Conservation (phyloP, 2,888 invertebrate species). For the Noctuana brunneofusca region DNA sequence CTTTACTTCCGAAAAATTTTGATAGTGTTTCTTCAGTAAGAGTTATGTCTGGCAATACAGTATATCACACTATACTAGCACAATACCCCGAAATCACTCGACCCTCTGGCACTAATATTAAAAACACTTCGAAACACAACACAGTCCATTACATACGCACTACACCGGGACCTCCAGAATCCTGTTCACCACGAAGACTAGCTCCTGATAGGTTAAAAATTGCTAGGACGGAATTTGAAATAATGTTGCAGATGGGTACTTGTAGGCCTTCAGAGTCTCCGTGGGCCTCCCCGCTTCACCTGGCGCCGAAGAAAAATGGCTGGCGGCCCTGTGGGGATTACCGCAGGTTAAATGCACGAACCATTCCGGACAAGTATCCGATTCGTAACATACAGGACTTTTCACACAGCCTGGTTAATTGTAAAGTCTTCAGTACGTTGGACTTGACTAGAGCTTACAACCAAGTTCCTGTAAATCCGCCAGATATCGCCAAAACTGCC, state of each 20-base stretch:
- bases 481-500: background rate
- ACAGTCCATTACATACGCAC: constrained; percentile 4
- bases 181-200: constrained; percentile 2
- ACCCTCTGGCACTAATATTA: background rate
- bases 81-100: background rate
- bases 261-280: constrained; percentile 17
- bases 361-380: constrained; percentile 24
- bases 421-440: background rate
- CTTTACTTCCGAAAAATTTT: background rate
- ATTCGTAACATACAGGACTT: constrained; percentile 33
- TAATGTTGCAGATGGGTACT: constrained; percentile 8
- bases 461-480: background rate
- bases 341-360: constrained; percentile 32
- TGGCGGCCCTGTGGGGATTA: constrained; percentile 38
- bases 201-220: constrained; percentile 8
- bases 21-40: background rate
- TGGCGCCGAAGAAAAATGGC: constrained; percentile 35
- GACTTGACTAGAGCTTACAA: background rate
- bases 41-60: background rate
- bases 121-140: background rate
- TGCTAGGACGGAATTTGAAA: constrained; percentile 1
- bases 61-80: background rate
- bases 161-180: constrained; percentile 3
- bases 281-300: constrained; percentile 36
- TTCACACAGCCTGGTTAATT: constrained; percentile 23